phyloP scores from a whole-genome alignment of 30 jellyfish, hydroid and myxozoan species.

The Cassiopea xamachana region DNA sequence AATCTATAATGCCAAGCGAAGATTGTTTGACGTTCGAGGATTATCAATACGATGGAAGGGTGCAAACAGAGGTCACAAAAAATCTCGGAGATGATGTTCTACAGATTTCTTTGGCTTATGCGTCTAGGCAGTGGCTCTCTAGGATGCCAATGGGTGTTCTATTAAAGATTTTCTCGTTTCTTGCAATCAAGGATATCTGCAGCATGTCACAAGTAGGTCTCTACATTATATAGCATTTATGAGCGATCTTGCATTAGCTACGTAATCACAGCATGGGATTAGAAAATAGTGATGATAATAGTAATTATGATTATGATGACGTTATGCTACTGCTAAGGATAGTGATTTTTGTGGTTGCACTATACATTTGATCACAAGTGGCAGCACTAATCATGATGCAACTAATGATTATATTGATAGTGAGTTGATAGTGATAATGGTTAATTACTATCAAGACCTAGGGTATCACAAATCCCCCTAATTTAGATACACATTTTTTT shows the following conservation, averaged over 20 bases:
- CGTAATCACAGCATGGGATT: too few species aligned
- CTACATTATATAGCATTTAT: background rate
- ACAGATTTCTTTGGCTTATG: slow-evolving; percentile 75
- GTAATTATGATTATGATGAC: background rate
- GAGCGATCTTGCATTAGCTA: too few species aligned
- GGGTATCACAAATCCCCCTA: too few species aligned
- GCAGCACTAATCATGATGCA: background rate
- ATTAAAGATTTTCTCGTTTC: slow-evolving; percentile 26
- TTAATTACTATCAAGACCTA: too few species aligned
- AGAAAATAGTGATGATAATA: background rate
- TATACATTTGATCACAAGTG: background rate
- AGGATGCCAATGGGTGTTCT: slow-evolving; percentile 69
- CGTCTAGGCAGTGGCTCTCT: slow-evolving; percentile 76
- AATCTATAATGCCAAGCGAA: slow-evolving; percentile 75
- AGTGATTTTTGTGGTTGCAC: background rate
- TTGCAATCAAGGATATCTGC: slow-evolving; percentile 54
- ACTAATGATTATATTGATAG: background rate
- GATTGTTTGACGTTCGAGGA: slow-evolving; percentile 60
- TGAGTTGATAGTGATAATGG: background rate
- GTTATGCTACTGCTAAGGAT: background rate
- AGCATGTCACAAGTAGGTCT: slow-evolving; percentile 72
- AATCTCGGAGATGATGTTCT: slow-evolving; percentile 82
- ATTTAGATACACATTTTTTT: too few species aligned
- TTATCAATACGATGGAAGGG: slow-evolving; percentile 60
- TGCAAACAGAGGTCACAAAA: slow-evolving; percentile 57